Evolutionary conservation across 35 echinoderm and acorn worm genomes (phyloP).

Genomic region (Apostichopus californicus): DNA sequence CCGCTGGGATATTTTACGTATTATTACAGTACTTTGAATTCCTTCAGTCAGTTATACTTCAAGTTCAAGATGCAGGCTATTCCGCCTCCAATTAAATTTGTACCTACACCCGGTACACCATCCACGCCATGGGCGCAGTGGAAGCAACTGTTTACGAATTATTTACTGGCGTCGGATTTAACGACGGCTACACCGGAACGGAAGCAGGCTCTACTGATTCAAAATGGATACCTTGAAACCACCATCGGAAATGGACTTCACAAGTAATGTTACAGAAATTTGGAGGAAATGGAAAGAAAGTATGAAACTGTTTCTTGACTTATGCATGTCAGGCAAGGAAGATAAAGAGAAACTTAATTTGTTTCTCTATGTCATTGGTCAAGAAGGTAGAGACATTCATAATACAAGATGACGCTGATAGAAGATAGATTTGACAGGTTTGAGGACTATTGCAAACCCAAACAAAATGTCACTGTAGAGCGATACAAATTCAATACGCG

Average conservation of each 20-base stretch:
- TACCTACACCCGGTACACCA: neutral
- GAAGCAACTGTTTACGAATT: too few relatives aligned
- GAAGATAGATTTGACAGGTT: neutral
- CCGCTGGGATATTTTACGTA: too few relatives aligned
- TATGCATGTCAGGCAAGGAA: slow-evolving; percentile 1
- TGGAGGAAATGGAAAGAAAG: slow-evolving; percentile 53
- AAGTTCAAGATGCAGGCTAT: too few relatives aligned
- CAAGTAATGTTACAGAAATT: slow-evolving; percentile 10
- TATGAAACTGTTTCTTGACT: slow-evolving; percentile 35
- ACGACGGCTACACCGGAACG: too few relatives aligned
- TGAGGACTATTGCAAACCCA: slow-evolving; percentile 48
- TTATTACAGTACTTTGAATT: too few relatives aligned
- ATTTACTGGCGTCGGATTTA: too few relatives aligned
- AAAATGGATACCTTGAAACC: slow-evolving; percentile 20
- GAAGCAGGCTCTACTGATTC: too few relatives aligned
- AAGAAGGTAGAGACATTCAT: slow-evolving; percentile 46
- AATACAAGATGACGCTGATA: neutral
- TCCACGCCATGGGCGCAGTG: too few relatives aligned
- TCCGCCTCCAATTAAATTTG: neutral
- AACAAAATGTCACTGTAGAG: slow-evolving; percentile 48
- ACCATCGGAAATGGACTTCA: slow-evolving; percentile 53
- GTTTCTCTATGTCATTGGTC: slow-evolving; percentile 42
- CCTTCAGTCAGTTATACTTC: too few relatives aligned
- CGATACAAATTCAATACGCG: slow-evolving; percentile 49
- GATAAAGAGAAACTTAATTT: slow-evolving; percentile 27